Base-by-base conservation (phyloP, 2,113 vertebrate genomes). In the Pagrus major region DNA sequence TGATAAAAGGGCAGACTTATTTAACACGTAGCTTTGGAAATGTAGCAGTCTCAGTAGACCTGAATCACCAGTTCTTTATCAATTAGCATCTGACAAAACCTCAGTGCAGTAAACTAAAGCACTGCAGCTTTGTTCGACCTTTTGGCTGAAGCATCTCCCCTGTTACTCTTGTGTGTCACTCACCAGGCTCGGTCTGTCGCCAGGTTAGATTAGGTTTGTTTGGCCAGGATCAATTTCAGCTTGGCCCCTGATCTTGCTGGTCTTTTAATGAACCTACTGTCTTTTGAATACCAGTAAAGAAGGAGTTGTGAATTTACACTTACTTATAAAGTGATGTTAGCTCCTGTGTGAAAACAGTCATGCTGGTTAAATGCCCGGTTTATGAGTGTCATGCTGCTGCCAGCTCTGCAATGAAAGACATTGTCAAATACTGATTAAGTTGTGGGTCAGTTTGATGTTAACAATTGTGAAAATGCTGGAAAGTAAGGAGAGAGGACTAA, bases 201-300 rank as follows among this genome's bases (percentile, higher is more conserved):
- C 41, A 68, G 56, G 47, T 89, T 66, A 75, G 81, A 89, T 84
- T 81, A 33, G 35, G 47, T 78, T 86, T 80, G 78, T 89, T 86
- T 85, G 55, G 84, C 64, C 66, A 31, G 27, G 78, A 88, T 87
- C 83, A 86, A 84, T 87, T 87, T 55, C 44, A 66, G 71, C 71
- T 76, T 78, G 69, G 79, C 75, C 69, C 3, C 54, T 85, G 72
- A 82, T 89, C 82, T 59, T 46, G 52, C 20, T 76, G 49, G 37
- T 87, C 76, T 71, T 54, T 75, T 77, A 87, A 89, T 85, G 79
- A 78, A 78, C 64, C 41, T 27, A 55, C 46, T 76, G 74, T 61
- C 65, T 76, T 76, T 61, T 64, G 42, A 81, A 44, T 58, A 56
- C 46, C 65, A 70, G 39, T 21, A 51, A 76, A 78, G 23, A 44